A percentile compares a stretch with the other conserved stretches of the same genome.
phyloP scores from a whole-genome alignment of 2,113 vertebrate species.

The Silurus asotus region DNA sequence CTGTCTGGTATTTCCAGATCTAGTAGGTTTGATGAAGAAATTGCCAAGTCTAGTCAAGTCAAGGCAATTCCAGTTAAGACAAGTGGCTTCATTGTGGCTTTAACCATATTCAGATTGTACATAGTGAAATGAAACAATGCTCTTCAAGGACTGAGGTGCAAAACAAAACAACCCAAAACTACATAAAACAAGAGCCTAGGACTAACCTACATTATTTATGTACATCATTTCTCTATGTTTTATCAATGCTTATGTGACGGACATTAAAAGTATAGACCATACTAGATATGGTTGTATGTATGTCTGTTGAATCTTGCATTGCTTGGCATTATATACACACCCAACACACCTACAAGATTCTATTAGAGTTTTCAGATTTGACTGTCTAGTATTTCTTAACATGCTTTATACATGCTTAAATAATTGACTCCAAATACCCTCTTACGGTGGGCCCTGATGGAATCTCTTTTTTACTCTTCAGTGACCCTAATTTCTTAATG shows the following conservation, averaged over 20 bases:
- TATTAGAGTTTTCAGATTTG: not conserved
- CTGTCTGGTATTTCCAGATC: not conserved
- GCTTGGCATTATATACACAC: not conserved
- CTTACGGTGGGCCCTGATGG: not conserved
- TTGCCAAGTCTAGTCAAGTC: not conserved
- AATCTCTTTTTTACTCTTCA: not conserved
- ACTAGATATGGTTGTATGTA: not conserved
- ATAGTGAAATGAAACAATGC: no score
- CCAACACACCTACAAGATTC: not conserved
- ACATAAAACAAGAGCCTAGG: no score
- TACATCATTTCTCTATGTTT: no score
- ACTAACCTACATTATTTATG: no score
- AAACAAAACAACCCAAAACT: no score
- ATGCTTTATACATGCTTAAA: conserved; percentile 6
- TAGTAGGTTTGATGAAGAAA: not conserved
- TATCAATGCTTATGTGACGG: no score
- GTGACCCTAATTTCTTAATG: conserved; percentile 5
- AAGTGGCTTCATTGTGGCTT: no score
- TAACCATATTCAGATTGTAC: no score
- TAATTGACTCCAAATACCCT: conserved; percentile 5
- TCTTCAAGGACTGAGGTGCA: no score
- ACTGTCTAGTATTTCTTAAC: not conserved
- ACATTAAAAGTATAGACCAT: no score
- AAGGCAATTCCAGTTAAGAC: no score
- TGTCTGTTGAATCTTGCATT: not conserved